Evolutionary conservation across 2,113 vertebrate genomes (phyloP).

Genomic region (Albula glossodonta): DNA sequence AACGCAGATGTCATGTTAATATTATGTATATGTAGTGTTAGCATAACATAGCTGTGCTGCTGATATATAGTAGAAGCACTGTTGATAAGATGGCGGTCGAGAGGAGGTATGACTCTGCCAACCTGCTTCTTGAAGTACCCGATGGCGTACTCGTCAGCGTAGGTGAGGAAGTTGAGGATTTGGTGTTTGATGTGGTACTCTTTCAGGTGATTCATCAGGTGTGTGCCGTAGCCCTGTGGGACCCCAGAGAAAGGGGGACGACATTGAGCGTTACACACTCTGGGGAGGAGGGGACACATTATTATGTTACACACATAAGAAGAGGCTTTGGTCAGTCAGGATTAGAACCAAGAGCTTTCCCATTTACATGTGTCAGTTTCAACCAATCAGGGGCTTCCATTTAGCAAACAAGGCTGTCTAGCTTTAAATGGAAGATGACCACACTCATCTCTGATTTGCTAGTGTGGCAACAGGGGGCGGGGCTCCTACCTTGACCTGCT

Average conservation of each 20-base stretch:
- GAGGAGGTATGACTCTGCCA: constrained; percentile 14
- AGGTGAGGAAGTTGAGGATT: constrained; percentile 96
- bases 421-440: not conserved
- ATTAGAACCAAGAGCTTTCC: not conserved
- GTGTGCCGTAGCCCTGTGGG: constrained; percentile 91
- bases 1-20: too few relatives aligned
- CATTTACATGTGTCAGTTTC: too few relatives aligned
- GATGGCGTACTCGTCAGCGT: constrained; percentile 98
- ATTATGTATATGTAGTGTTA: too few relatives aligned
- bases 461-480: not conserved
- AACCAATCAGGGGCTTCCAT: too few relatives aligned
- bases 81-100: too few relatives aligned
- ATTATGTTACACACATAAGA: not conserved
- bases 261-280: not conserved
- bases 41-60: too few relatives aligned
- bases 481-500: constrained; percentile 92
- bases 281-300: not conserved
- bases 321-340: not conserved
- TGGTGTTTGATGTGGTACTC: constrained; percentile 98
- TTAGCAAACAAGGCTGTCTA: too few relatives aligned
- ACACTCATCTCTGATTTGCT: too few relatives aligned
- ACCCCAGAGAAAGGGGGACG: not conserved
- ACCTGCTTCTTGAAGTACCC: constrained; percentile 99
- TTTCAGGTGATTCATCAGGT: constrained; percentile 98
- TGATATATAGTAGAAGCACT: too few relatives aligned